A percentile compares a stretch with the other conserved stretches of the same genome.
Conservation (phyloP, 2,888 invertebrate genomes). For the Ypsolopha scabrella region DNA sequence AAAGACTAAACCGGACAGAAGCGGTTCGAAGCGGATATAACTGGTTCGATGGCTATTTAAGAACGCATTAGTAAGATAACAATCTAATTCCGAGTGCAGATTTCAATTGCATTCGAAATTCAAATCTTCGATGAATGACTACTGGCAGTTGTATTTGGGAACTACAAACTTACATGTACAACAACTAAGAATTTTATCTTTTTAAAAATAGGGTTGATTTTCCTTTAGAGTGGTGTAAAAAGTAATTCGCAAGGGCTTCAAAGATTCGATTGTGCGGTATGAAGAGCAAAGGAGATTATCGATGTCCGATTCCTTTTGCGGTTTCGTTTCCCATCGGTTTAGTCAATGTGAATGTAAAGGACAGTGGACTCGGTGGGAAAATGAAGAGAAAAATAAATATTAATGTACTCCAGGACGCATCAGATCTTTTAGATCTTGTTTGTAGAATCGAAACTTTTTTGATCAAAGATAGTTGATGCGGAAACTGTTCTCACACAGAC, state of each 20-base stretch:
- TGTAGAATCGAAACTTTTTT: too few relatives aligned
- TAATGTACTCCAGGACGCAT: too few relatives aligned
- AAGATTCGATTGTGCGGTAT: conserved; percentile 7
- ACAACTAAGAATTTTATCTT: background rate
- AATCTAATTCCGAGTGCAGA: conserved; percentile 55
- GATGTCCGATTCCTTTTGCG: conserved; percentile 27
- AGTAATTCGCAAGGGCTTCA: background rate
- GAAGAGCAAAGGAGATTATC: conserved; percentile 28
- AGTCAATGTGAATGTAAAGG: too few relatives aligned
- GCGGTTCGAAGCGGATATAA: conserved; percentile 27
- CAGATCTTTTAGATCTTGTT: too few relatives aligned
- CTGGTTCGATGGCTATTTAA: conserved; percentile 32
- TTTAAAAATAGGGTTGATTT: background rate
- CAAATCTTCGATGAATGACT: conserved; percentile 3
- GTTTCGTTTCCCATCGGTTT: conserved; percentile 29
- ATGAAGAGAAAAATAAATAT: too few relatives aligned
- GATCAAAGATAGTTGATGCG: too few relatives aligned
- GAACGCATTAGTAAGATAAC: conserved; percentile 47
- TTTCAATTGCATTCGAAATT: conserved; percentile 32
- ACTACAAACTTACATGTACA: background rate
- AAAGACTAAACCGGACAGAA: background rate
- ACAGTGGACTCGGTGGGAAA: conserved; percentile 8
- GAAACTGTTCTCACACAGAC: too few relatives aligned
- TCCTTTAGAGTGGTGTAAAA: background rate
- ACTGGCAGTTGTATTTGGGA: background rate